Percentiles rank a stretch among this genome's conserved stretches.
These are phyloP conservation scores for Delichon dasypus DNA, from an alignment of 2,797 vertebrate genomes.

Conservation along the genomic window DNA sequence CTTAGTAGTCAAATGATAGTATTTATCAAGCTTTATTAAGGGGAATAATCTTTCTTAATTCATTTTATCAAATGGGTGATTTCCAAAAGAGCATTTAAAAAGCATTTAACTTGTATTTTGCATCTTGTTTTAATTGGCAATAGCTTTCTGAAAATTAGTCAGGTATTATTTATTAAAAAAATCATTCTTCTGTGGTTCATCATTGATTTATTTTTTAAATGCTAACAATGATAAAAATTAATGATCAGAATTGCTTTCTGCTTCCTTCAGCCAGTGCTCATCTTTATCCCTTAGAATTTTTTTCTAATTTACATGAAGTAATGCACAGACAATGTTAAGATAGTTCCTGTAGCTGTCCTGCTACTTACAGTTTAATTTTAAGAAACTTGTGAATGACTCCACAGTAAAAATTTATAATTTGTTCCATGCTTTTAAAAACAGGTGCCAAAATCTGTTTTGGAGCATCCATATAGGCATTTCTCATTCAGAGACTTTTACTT, in stretches of 20 bases:
- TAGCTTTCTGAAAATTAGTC: not conserved
- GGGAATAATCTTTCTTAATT: not conserved
- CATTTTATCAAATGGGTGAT: not conserved
- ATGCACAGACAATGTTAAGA: not conserved
- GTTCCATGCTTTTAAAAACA: not conserved
- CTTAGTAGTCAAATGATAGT: not conserved
- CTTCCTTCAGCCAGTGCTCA: not conserved
- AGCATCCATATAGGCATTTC: fast-evolving
- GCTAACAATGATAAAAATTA: not conserved
- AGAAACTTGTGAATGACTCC: not conserved
- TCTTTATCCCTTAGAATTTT: not conserved
- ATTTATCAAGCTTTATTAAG: not conserved
- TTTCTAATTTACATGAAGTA: not conserved
- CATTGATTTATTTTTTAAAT: not conserved
- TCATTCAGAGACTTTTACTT: not conserved
- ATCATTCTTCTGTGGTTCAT: not conserved
- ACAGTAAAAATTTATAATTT: not conserved
- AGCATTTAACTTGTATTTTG: not conserved
- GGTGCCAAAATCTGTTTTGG: not conserved
- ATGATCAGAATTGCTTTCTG: not conserved
- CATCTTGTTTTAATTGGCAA: not conserved
- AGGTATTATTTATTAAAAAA: not conserved
- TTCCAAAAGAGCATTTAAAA: not conserved
- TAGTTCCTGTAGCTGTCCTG: not conserved
- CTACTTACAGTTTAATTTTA: not conserved